Evolutionary conservation across 2,888 invertebrate species (phyloP), one percentile per base, ranked within the genome.

Genomic region (Diogma glabrata): DNA sequence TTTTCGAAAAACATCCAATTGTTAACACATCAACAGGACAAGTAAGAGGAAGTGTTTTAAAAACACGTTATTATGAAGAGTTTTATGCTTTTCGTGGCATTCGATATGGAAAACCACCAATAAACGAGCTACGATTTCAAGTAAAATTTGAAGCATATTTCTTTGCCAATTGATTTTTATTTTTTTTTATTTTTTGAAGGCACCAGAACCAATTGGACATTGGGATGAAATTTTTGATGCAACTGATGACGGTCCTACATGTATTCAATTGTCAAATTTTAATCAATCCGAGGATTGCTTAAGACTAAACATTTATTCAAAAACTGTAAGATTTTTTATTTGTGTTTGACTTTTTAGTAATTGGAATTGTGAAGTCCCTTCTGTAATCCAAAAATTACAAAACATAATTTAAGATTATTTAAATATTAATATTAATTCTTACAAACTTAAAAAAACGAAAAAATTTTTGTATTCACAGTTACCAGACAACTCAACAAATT

Each of bases 231-330:
- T 65, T 5, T 59, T 68, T 8, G 64, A 71, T 51, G 74, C 70
- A 3, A 66, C 69, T 0, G 50, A 61, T 22, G 71, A 72, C 57
- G 70, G 70, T 17, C 61, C 67, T 5, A 54, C 66, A 2, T 73
- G 73, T 45, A 62, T 64, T 0, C 64, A 66, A 47, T 50, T 52
- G 0, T 4, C n/a, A 16, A 9, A n/a, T 17, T 17, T 26, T 1
- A 5, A 49, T 4, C 66, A 73, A 49, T 73, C 75, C 23, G 82
- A 83, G 57, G 81, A 83, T 61, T 83, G 83, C 57, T 71, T 83
- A 1, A 69, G 73, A 16, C 60, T 83, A 48, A 83, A 83, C 56
- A 75, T 83, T 1, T 82, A 78, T 56, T 75, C 61, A 0, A 57
- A 52, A 12, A 57, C 1, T 12, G 45, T 23, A 4, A 4, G 36